Evolutionary conservation across 2,888 invertebrate genomes (phyloP), one percentile per base, ranked within the genome.

Genomic region (Tipula helvola): DNA sequence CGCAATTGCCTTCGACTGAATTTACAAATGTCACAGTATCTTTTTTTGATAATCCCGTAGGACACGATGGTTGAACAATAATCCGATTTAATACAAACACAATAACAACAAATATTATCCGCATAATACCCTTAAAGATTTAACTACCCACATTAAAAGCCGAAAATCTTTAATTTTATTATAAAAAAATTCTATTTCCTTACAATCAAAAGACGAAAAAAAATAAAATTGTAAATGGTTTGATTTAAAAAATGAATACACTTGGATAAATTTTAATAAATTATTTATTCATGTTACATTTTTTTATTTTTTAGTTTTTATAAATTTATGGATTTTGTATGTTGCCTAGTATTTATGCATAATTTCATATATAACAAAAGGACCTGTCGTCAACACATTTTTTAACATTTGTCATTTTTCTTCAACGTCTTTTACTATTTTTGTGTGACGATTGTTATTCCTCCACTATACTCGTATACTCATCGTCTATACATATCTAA

Each of bases 361-460:
- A 84, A 39, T 85, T 85, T 5, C 42, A 85, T 28, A 85, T 10
- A 39, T 44, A 42, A 85, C 71, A 86, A 57, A 87, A 83, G 86
- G 88, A 88, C 88, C 88, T 88, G 88, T 88, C 88, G 88, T 87
- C 88, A 87, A 87, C 88, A 88, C 87, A 87, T 87, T 88, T 87
- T 86, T 52, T 86, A 87, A 88, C 88, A 88, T 88, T 88, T 88
- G 88, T 88, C 88, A 88, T 87, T 87, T 84, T 84, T 84, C 41
- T 84, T 39, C 28, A 28, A 28, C 71, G 71, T 71, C 28, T 71
- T 10, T 71, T 18, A 57, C 28, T 71, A 71, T 18, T 71, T 71
- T 71, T 71, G 10, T 18, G 71, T 71, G 71, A 71, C 71, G 71
- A 71, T 71, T 28, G 71, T 71, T 18, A 71, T 71, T 71, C 71